phyloP scores from a whole-genome alignment of 2,113 vertebrate genomes.

The Ahaetulla prasina region DNA sequence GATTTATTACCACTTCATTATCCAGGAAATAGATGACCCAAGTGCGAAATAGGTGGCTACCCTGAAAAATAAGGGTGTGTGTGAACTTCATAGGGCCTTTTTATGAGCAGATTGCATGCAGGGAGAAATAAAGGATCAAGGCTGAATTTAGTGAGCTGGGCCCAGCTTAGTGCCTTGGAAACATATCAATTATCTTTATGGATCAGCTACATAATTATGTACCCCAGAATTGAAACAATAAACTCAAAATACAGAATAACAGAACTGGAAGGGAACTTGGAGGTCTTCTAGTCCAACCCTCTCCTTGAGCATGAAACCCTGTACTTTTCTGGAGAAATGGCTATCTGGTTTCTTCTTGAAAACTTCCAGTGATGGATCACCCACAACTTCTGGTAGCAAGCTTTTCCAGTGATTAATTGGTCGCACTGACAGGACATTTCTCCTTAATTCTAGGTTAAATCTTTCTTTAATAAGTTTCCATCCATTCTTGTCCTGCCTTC shows the following conservation, averaged over 20 bases:
- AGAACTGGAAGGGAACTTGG: too few species aligned
- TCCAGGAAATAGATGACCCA: constrained; percentile 38
- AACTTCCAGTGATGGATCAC: too few species aligned
- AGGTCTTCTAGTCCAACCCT: too few species aligned
- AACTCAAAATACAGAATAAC: background rate
- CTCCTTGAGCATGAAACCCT: too few species aligned
- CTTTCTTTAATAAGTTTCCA: too few species aligned
- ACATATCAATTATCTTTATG: background rate
- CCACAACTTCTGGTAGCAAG: too few species aligned
- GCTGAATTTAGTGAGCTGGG: background rate
- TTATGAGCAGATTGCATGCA: background rate
- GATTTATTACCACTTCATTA: constrained; percentile 52
- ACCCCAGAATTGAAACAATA: background rate
- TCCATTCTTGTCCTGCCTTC: too few species aligned
- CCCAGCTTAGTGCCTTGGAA: background rate
- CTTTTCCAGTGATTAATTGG: too few species aligned
- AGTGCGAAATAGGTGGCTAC: constrained; percentile 20
- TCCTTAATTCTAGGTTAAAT: too few species aligned
- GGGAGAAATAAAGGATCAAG: background rate
- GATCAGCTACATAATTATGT: background rate
- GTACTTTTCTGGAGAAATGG: too few species aligned
- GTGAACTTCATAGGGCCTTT: background rate
- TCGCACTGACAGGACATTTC: too few species aligned
- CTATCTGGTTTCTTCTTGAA: too few species aligned
- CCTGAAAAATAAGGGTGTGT: constrained; percentile 13